phyloP scores from a whole-genome alignment of 2,888 invertebrate genomes.

The Papilio elwesi region DNA sequence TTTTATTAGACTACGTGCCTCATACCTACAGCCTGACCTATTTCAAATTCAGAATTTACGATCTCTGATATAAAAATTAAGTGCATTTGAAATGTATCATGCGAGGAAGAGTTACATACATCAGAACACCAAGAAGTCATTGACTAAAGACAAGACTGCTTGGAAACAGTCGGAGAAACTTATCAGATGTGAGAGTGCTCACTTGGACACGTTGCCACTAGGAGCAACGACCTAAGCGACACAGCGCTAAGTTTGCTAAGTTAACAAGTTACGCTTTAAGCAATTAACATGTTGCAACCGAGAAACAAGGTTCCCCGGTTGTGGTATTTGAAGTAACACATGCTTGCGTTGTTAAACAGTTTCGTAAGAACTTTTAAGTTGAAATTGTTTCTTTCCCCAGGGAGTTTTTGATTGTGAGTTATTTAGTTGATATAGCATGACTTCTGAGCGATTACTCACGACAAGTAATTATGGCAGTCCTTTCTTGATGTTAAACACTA shows the following conservation, averaged over 20 bases:
- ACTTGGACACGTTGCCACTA: slow-evolving; percentile 24
- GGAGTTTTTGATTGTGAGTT: not conserved
- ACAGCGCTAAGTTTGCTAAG: slow-evolving; percentile 19
- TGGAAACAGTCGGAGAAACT: slow-evolving; percentile 8
- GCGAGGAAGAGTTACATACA: too few species aligned
- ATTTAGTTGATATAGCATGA: not conserved
- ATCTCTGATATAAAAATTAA: too few species aligned
- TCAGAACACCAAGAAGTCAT: not conserved
- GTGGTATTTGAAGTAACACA: slow-evolving; percentile 17
- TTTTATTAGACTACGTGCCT: too few species aligned
- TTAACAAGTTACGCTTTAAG: slow-evolving; percentile 21
- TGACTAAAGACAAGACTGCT: not conserved
- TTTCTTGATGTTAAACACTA: too few species aligned
- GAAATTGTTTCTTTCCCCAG: not conserved
- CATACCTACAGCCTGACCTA: not conserved
- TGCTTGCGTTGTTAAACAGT: not conserved
- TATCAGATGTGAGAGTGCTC: slow-evolving; percentile 23
- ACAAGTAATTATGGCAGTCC: too few species aligned
- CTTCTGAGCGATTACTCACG: too few species aligned
- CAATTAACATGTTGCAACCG: slow-evolving; percentile 16
- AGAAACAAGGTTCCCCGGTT: slow-evolving; percentile 14
- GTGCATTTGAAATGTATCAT: not conserved
- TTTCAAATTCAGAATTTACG: too few species aligned
- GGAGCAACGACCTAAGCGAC: slow-evolving; percentile 19
- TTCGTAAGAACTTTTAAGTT: not conserved